Evolutionary conservation across 2,113 vertebrate genomes (phyloP).

Genomic region (Kryptolebias marmoratus): DNA sequence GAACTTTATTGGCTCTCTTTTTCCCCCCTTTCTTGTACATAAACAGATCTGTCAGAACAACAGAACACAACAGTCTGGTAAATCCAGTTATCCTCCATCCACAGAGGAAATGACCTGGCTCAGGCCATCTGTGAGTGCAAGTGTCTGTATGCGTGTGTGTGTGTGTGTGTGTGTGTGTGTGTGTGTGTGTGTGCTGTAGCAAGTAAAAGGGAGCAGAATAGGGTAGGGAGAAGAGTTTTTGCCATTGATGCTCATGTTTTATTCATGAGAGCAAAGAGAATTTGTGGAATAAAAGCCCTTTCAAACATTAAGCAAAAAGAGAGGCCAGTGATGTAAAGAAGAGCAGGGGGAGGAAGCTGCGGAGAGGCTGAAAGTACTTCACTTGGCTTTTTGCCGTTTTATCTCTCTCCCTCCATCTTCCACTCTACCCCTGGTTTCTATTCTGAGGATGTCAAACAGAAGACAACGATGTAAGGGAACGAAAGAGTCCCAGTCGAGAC

Average conservation of each 20-base stretch:
- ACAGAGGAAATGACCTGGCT: slow-evolving; percentile 81
- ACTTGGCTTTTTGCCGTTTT: slow-evolving; percentile 66
- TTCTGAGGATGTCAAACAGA: slow-evolving; percentile 67
- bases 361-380: slow-evolving; percentile 49
- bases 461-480: slow-evolving; percentile 60
- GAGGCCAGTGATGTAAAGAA: slow-evolving; percentile 44
- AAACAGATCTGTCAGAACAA: slow-evolving; percentile 82
- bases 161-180: slow-evolving; percentile 35
- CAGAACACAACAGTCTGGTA: slow-evolving; percentile 80
- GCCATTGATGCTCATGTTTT: slow-evolving; percentile 74
- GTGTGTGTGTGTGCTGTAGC: slow-evolving; percentile 40
- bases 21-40: slow-evolving; percentile 68
- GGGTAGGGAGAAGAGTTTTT: slow-evolving; percentile 44
- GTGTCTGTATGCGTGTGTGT: slow-evolving; percentile 15
- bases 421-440: slow-evolving; percentile 67
- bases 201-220: slow-evolving; percentile 28
- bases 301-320: slow-evolving; percentile 73
- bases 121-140: slow-evolving; percentile 76
- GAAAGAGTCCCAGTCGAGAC: slow-evolving; percentile 60
- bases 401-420: slow-evolving; percentile 63
- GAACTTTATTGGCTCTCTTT: slow-evolving; percentile 37
- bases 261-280: slow-evolving; percentile 79
- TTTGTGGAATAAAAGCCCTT: slow-evolving; percentile 78
- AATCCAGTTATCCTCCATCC: slow-evolving; percentile 85
- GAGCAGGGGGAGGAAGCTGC: neutral